Base-by-base conservation (phyloP, 2,888 invertebrate species). In the Trissolcus japonicus region DNA sequence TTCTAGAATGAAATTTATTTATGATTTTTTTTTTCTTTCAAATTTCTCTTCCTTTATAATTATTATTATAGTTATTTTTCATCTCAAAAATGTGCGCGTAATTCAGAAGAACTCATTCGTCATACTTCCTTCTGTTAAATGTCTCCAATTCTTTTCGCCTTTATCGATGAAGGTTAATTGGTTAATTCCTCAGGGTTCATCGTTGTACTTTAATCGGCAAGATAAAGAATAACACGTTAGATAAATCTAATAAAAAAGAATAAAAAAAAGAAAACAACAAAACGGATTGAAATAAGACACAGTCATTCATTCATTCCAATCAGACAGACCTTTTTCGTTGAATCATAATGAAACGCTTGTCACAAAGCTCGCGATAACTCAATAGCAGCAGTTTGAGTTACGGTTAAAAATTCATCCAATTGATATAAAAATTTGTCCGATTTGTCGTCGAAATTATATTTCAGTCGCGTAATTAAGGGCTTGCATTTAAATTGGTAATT, bases 261-360 rank as follows among this genome's bases (percentile, higher is more conserved):
- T 9, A 35, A 25, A 25, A 25, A 29, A n/a, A 54, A 4, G 9
- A 7, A 35, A 35, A 35, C 35, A 35, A 35, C 35, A 9, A 35
- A 35, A 35, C 35, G 35, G 35, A 35, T 35, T 35, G 35, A 35
- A 29, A 7, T 29, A 29, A 35, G 35, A 53, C 16, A 55, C 55
- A 55, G 35, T 17, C 40, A 17, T 17, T 40, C 17, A 55, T 55
- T 55, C 55, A 16, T 40, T 55, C 40, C 17, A 35, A 55, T 55
- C 16, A 55, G 9, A 7, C 16, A 41, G 16, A 2, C 48, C 16
- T 48, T 16, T 48, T 48, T 48, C n/a, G 55, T 35, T 16, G 40
- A 35, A 35, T 55, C 14, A 54, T 54, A 55, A 55, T 40, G 55
- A 40, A 55, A 21, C 14, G 35, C 40, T 55, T 55, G 55, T 55